These are phyloP conservation scores for Dasysyrphus albostriatus DNA, from an alignment of 2,888 invertebrate species.

Conservation along the genomic window DNA sequence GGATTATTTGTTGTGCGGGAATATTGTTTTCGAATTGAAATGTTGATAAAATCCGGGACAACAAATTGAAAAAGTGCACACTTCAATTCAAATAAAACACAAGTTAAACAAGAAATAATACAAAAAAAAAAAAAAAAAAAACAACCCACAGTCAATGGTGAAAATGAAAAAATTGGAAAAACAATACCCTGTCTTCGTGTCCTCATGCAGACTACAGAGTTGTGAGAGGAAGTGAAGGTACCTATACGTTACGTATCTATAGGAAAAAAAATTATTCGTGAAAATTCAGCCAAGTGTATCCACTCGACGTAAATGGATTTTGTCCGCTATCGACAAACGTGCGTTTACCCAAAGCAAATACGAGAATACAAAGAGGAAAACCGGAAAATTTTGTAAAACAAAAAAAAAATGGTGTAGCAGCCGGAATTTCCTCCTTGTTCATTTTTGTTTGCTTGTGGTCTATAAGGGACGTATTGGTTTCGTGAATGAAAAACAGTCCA, in stretches of 20 bases:
- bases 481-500: background rate
- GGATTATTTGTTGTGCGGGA: conserved; percentile 17
- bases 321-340: conserved; percentile 34
- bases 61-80: conserved; percentile 33
- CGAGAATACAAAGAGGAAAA: conserved; percentile 15
- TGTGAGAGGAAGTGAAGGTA: background rate
- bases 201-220: background rate
- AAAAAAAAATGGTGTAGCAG: background rate
- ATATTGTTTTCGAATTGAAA: conserved; percentile 16
- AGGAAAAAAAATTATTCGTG: conserved; percentile 12
- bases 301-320: conserved; percentile 38
- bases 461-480: background rate
- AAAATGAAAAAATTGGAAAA: conserved; percentile 24
- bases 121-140: background rate
- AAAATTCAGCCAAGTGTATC: conserved; percentile 46
- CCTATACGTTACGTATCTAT: too few relatives aligned
- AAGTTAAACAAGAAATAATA: background rate
- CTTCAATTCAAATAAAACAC: conserved; percentile 20
- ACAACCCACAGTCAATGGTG: conserved; percentile 13
- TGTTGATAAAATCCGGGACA: conserved; percentile 14
- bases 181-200: conserved; percentile 16
- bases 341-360: conserved; percentile 38
- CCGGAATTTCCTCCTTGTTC: conserved; percentile 4
- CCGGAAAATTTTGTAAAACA: conserved; percentile 11
- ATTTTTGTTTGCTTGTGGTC: background rate